Evolutionary conservation across 2,797 vertebrate genomes (phyloP).

Genomic region (Trematocara caparti): DNA sequence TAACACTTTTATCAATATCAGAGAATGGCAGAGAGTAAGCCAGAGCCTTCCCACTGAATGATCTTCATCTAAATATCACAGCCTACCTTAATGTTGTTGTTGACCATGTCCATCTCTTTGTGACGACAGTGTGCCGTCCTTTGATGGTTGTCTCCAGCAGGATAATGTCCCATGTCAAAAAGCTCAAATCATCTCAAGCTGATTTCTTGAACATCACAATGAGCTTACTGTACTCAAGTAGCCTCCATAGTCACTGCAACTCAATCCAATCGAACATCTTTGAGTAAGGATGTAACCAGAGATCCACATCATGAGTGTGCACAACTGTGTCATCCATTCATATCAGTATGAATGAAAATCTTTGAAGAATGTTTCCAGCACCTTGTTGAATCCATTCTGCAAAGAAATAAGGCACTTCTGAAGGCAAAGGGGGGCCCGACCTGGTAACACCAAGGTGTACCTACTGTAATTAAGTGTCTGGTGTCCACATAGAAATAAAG

Average conservation of each 20-base stretch:
- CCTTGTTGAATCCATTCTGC: not conserved
- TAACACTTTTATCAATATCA: not conserved
- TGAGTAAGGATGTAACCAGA: not conserved
- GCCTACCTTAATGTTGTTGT: not conserved
- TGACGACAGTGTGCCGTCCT: not conserved
- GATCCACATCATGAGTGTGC: not conserved
- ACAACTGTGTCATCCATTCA: not conserved
- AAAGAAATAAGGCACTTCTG: not conserved
- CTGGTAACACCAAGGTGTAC: not conserved
- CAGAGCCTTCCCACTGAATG: not conserved
- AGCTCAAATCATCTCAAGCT: not conserved
- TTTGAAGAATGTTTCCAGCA: not conserved
- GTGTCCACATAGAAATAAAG: not conserved
- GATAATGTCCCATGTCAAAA: not conserved
- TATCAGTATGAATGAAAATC: not conserved
- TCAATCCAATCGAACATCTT: not conserved
- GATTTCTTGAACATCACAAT: not conserved
- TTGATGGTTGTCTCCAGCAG: not conserved
- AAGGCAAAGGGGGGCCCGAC: not conserved
- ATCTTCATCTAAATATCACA: not conserved
- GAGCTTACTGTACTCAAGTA: not conserved
- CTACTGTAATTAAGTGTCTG: not conserved
- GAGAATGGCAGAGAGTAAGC: not conserved
- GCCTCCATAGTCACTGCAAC: not conserved
- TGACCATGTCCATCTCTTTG: not conserved